Evolutionary conservation across 2,113 vertebrate genomes (phyloP).

Genomic region (Hyperopisus bebe): DNA sequence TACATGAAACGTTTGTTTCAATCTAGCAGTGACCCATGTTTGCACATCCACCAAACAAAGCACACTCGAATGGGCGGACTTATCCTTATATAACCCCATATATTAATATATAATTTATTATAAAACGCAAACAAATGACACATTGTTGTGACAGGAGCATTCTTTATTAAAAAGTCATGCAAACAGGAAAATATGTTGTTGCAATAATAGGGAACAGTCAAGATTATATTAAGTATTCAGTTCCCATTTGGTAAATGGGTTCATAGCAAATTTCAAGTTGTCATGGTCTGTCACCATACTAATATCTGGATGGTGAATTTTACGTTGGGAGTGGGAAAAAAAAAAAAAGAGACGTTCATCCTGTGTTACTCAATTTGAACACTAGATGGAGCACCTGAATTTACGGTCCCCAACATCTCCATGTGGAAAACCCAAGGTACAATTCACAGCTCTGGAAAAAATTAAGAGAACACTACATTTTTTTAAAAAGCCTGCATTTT

Average conservation of each 20-base stretch:
- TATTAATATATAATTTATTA: not conserved
- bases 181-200: not conserved
- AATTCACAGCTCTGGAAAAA: not conserved
- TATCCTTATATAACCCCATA: not conserved
- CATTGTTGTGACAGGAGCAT: not conserved
- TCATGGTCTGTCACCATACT: not conserved
- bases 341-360: not conserved
- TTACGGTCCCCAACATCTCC: not conserved
- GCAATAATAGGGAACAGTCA: not conserved
- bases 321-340: not conserved
- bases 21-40: not conserved
- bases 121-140: not conserved
- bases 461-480: not conserved
- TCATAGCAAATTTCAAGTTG: not conserved
- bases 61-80: not conserved
- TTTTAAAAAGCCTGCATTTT: not conserved
- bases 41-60: not conserved
- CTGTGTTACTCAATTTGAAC: not conserved
- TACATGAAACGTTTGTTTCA: not conserved
- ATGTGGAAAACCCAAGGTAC: not conserved
- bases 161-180: not conserved
- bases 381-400: not conserved
- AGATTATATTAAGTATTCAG: not conserved
- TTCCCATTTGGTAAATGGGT: not conserved
- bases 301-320: not conserved